phyloP scores from a whole-genome alignment of 2,888 invertebrate species.

The Ormyrus nitidulus region DNA sequence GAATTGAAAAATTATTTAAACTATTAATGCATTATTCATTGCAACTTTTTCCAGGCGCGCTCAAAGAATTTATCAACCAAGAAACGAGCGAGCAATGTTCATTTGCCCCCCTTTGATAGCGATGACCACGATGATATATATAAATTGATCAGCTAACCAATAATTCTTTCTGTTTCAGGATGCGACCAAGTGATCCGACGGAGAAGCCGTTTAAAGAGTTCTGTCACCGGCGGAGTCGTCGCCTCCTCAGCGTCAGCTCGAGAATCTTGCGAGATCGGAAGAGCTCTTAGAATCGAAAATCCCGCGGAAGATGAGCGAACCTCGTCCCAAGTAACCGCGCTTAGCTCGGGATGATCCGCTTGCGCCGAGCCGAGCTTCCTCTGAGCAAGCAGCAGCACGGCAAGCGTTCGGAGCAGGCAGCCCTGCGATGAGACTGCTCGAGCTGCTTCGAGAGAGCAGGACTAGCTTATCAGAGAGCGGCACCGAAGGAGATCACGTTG shows the following conservation, averaged over 20 bases:
- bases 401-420: not conserved
- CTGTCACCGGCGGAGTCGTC: not conserved
- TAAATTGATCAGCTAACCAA: no score
- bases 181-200: constrained; percentile 29
- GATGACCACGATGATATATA: not conserved
- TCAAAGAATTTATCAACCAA: no score
- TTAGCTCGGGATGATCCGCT: not conserved
- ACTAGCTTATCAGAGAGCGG: no score
- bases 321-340: not conserved
- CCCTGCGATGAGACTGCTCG: not conserved
- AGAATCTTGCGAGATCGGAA: not conserved
- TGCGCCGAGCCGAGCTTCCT: not conserved
- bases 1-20: no score
- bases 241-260: not conserved
- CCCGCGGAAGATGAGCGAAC: not conserved
- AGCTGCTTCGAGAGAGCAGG: not conserved
- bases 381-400: not conserved
- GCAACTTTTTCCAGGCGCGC: no score
- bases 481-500: no score
- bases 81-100: not conserved
- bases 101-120: not conserved
- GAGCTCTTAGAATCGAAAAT: not conserved
- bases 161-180: constrained; percentile 32
- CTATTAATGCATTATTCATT: no score
- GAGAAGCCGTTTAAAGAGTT: not conserved